Evolutionary conservation across 2,888 invertebrate species (phyloP).

Genomic region (Argynnis bischoffii): DNA sequence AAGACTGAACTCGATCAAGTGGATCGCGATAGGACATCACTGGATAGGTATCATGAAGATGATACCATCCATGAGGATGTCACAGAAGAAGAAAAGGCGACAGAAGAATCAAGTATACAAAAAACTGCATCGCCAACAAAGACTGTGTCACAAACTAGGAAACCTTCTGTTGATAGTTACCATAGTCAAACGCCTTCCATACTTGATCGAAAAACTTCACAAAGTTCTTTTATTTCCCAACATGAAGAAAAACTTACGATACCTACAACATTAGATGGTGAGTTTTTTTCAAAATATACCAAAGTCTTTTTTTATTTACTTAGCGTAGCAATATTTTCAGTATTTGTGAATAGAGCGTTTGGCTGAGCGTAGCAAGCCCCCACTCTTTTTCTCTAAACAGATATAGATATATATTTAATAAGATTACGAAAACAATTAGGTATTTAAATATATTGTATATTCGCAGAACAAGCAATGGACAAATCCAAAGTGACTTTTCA

Average conservation of each 20-base stretch:
- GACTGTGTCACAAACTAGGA: conserved; percentile 61
- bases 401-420: background rate
- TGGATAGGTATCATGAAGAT: conserved; percentile 74
- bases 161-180: conserved; percentile 75
- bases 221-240: conserved; percentile 68
- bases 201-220: conserved; percentile 74
- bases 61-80: conserved; percentile 66
- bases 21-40: conserved; percentile 69
- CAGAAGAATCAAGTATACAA: conserved; percentile 62
- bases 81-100: conserved; percentile 63
- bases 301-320: too few relatives aligned
- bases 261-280: conserved; percentile 72
- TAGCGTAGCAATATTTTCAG: too few relatives aligned
- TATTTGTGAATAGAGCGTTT: too few relatives aligned
- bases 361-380: too few relatives aligned
- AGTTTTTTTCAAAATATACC: conserved; percentile 1
- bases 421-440: too few relatives aligned
- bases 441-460: conserved; percentile 18
- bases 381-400: too few relatives aligned
- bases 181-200: conserved; percentile 73
- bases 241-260: conserved; percentile 81
- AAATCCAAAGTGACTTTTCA: conserved; percentile 73
- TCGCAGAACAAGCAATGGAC: conserved; percentile 61
- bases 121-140: conserved; percentile 73
- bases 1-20: conserved; percentile 79